Evolutionary conservation across 35 echinoderm and acorn worm species (phyloP), one percentile per base, ranked within the genome.

Genomic region (Heliocidaris tuberculata): DNA sequence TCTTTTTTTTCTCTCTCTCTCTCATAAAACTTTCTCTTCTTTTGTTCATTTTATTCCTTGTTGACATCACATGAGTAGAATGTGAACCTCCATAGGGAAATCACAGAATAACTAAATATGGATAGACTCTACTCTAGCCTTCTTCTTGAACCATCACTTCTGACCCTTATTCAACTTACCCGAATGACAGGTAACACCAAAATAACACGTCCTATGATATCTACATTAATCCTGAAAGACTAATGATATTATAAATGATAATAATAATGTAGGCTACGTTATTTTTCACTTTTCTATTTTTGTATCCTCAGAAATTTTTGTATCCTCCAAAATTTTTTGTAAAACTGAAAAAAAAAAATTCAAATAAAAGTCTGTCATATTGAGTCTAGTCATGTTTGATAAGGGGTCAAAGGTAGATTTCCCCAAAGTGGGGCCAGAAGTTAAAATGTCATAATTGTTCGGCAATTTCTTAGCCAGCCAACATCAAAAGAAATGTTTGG

Each of bases 371-470:
- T 29, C 86, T 88, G 86, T 88, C 86, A 32, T 16, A 9, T 12
- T 1, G 30, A 88, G 86, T 42, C 86, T 88, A 88, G 6, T 21
- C 31, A 24, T 88, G 47, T 48, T 42, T 31, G 31, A 88, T 13
- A 12, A 7, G 13, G 86, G 86, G 86, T 88, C 86, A 88, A 88
- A 88, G 86, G 86, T 88, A 88, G 86, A 88, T 32, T 88, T 88
- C 86, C 86, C 86, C 31, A 88, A 19, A 88, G 86, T 88, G 47
- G 86, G 86, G 86, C 31, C 47, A 88, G 86, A 88, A 88, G 86
- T 88, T 88, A 88, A 88, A 88, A 88, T 88, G 86, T 88, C 30
- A 32, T 32, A 88, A 88, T 88, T 88, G 86, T 88, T 42, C 10
- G 31, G 31, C 31, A 48, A 88, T 70, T 70, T 70, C 60, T 70